Conservation (phyloP, 2,888 invertebrate genomes). For the Salticus scenicus region DNA sequence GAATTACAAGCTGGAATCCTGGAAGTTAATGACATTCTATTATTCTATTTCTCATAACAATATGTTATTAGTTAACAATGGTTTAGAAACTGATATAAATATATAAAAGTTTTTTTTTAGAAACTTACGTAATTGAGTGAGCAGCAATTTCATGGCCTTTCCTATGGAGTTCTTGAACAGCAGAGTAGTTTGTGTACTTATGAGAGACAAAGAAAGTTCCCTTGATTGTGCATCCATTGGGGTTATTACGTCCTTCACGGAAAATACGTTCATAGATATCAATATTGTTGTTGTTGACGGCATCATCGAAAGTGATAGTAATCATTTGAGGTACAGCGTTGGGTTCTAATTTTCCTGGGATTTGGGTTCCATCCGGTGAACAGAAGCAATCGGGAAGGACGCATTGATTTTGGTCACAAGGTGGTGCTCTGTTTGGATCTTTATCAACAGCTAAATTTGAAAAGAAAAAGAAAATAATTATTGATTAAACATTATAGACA, state of each 20-base stretch:
- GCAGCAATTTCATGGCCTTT: slow-evolving; percentile 93
- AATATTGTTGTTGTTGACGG: slow-evolving; percentile 75
- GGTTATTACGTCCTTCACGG: slow-evolving; percentile 74
- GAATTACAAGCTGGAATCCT: too few species aligned
- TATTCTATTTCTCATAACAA: too few species aligned
- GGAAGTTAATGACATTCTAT: too few species aligned
- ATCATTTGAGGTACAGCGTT: slow-evolving; percentile 75
- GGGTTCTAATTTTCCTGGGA: slow-evolving; percentile 74
- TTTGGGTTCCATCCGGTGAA: slow-evolving; percentile 75
- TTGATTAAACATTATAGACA: neutral
- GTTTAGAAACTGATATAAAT: too few species aligned
- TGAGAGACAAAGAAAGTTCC: slow-evolving; percentile 75
- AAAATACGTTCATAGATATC: slow-evolving; percentile 75
- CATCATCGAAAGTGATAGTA: slow-evolving; percentile 75
- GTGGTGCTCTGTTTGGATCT: slow-evolving; percentile 75
- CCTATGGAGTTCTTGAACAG: slow-evolving; percentile 77
- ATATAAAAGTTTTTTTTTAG: too few species aligned
- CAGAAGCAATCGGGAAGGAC: slow-evolving; percentile 75
- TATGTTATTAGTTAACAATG: too few species aligned
- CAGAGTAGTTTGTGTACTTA: slow-evolving; percentile 75
- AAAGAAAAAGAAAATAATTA: neutral
- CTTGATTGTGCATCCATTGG: slow-evolving; percentile 75
- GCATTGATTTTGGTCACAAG: slow-evolving; percentile 74
- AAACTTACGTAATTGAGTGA: slow-evolving; percentile 86
- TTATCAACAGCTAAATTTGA: slow-evolving; percentile 73